Conservation (phyloP, 2,113 vertebrate genomes). For the Egretta garzetta region DNA sequence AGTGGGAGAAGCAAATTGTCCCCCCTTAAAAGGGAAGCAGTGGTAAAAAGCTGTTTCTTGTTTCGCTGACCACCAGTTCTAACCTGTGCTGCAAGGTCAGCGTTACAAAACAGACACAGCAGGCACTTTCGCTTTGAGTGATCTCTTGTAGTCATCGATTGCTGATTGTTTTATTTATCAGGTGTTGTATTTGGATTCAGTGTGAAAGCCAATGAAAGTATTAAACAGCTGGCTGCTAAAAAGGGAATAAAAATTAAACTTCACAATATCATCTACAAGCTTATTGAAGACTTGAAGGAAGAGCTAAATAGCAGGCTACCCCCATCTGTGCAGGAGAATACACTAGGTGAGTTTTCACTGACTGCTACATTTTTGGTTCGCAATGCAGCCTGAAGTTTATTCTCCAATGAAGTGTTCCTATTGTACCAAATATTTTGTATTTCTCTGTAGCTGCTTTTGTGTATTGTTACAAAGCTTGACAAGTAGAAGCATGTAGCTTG, state of each 20-base stretch:
- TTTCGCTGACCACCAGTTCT: background rate
- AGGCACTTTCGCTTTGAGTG: background rate
- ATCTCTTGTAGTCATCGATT: background rate
- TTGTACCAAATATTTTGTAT: background rate
- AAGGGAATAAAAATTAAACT: slow-evolving; percentile 83
- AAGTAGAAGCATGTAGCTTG: background rate
- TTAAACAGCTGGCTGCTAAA: slow-evolving; percentile 83
- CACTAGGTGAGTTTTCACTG: slow-evolving; percentile 75
- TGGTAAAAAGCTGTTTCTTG: background rate
- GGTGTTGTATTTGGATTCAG: slow-evolving; percentile 92
- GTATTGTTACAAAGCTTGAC: background rate
- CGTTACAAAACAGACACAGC: background rate
- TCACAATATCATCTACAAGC: slow-evolving; percentile 88
- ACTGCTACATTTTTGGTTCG: background rate
- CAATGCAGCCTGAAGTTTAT: background rate
- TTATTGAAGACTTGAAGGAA: slow-evolving; percentile 87
- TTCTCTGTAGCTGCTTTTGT: background rate
- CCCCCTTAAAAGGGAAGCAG: background rate
- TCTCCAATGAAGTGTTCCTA: background rate
- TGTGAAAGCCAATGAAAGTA: slow-evolving; percentile 76
- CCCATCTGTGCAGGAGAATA: slow-evolving; percentile 58
- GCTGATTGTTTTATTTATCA: slow-evolving; percentile 42
- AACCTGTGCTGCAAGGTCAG: background rate
- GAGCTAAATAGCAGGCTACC: slow-evolving; percentile 84
- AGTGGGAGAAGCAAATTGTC: background rate